phyloP scores from a whole-genome alignment of 2,797 vertebrate genomes.

The Netta rufina region DNA sequence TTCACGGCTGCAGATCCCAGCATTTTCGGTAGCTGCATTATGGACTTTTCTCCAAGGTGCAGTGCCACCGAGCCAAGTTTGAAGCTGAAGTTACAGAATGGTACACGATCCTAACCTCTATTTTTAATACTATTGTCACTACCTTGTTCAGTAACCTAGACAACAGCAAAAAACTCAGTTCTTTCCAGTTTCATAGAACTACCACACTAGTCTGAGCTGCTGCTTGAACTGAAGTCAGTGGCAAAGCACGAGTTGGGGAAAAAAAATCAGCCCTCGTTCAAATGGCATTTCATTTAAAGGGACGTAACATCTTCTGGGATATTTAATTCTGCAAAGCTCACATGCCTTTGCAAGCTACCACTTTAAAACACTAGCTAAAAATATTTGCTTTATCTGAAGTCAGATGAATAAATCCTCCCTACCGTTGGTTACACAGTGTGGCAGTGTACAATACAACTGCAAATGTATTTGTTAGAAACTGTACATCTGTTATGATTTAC shows the following conservation, averaged over 20 bases:
- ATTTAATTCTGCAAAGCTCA: constrained; percentile 16
- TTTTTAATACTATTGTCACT: constrained; percentile 34
- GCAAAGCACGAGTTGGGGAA: not conserved
- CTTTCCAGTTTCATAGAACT: constrained; percentile 24
- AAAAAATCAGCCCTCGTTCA: constrained; percentile 1
- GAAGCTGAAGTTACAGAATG: constrained; percentile 5
- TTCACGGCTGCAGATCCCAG: not conserved
- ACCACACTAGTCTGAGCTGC: not conserved
- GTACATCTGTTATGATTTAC: constrained; percentile 73
- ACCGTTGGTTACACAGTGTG: constrained; percentile 10
- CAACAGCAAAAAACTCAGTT: constrained; percentile 44
- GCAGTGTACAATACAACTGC: constrained; percentile 50
- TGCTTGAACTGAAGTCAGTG: constrained; percentile 1
- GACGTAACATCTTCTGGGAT: not conserved
- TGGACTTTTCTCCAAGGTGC: not conserved
- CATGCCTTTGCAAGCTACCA: constrained; percentile 8
- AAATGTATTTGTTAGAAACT: constrained; percentile 68
- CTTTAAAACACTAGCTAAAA: constrained; percentile 50
- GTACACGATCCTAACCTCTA: not conserved
- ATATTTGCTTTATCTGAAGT: constrained; percentile 48
- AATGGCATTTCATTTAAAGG: constrained; percentile 27
- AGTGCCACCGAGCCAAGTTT: constrained; percentile 6
- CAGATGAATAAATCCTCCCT: constrained; percentile 41
- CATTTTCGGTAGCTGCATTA: not conserved
- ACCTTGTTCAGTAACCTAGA: constrained; percentile 61